phyloP scores from a whole-genome alignment of 2,888 invertebrate species.

The Luffia ferchaultella region DNA sequence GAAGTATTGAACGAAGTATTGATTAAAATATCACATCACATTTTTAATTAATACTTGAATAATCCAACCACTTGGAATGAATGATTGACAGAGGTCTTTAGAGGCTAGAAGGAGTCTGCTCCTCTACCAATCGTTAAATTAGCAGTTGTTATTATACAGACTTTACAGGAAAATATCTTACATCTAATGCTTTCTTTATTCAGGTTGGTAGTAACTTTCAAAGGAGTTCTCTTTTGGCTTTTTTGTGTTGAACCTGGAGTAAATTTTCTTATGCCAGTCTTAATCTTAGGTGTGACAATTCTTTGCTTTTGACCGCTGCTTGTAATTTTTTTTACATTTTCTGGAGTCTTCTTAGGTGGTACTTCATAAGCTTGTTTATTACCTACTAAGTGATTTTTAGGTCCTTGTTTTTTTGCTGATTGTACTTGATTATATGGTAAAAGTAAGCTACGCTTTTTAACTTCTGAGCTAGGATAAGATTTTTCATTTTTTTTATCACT shows the following conservation, averaged over 20 bases:
- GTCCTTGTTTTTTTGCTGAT: constrained; percentile 17
- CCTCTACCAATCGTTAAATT: too few species aligned
- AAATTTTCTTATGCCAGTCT: constrained; percentile 43
- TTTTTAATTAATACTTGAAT: too few species aligned
- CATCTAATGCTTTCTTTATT: constrained; percentile 47
- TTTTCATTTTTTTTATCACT: constrained; percentile 11
- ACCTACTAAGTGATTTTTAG: not conserved
- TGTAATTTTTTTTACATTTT: constrained; percentile 22
- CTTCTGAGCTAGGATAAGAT: constrained; percentile 20
- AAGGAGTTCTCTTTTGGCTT: constrained; percentile 37
- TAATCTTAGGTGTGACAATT: constrained; percentile 42
- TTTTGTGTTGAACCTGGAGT: constrained; percentile 38
- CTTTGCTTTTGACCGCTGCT: constrained; percentile 31
- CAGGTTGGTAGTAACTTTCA: constrained; percentile 23
- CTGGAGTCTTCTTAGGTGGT: constrained; percentile 34
- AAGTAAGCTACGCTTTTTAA: constrained; percentile 28
- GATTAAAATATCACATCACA: too few species aligned
- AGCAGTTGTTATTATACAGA: too few species aligned
- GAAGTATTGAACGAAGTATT: too few species aligned
- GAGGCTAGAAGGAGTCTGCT: too few species aligned
- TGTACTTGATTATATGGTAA: constrained; percentile 23
- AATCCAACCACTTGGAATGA: too few species aligned
- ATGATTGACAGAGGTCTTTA: too few species aligned
- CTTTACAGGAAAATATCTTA: constrained; percentile 28
- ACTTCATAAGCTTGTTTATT: constrained; percentile 17